Conservation (phyloP, 2,888 invertebrate genomes). For the Leptodirus hochenwartii region DNA sequence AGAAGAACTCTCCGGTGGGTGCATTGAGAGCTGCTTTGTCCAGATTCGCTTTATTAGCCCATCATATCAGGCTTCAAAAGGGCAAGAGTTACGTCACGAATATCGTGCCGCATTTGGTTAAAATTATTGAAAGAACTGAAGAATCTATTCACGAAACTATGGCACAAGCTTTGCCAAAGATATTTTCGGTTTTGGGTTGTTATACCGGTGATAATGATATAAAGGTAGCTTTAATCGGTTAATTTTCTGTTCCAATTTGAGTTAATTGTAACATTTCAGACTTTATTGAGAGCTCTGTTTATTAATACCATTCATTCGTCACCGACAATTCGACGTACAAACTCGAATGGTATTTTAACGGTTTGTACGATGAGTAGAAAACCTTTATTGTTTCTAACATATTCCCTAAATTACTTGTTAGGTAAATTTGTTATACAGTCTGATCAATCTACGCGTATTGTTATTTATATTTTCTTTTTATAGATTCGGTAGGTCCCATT, state of each 20-base stretch:
- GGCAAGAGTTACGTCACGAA: conserved; percentile 61
- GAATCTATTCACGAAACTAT: conserved; percentile 53
- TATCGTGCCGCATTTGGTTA: conserved; percentile 53
- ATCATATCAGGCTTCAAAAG: conserved; percentile 57
- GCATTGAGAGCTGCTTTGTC: conserved; percentile 57
- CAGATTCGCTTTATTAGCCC: conserved; percentile 57
- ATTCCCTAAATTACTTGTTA: conserved; percentile 44
- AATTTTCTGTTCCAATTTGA: not conserved
- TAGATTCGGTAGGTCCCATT: conserved; percentile 23
- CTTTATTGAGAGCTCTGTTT: conserved; percentile 46
- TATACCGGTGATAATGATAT: conserved; percentile 54
- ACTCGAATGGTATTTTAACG: conserved; percentile 61
- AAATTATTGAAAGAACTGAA: conserved; percentile 51
- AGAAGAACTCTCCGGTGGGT: conserved; percentile 54
- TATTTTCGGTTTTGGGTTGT: conserved; percentile 44
- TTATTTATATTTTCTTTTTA: conserved; percentile 11
- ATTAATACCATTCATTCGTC: conserved; percentile 42
- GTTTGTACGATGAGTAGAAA: conserved; percentile 66
- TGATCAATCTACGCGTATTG: not conserved
- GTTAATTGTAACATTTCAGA: conserved; percentile 27
- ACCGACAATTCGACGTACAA: conserved; percentile 63
- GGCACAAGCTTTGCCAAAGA: conserved; percentile 40
- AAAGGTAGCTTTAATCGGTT: too few relatives aligned
- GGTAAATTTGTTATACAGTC: conserved; percentile 23
- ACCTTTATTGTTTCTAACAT: conserved; percentile 41